Base-by-base conservation (phyloP, 2,888 invertebrate species). In the Chrysodeixis includens region DNA sequence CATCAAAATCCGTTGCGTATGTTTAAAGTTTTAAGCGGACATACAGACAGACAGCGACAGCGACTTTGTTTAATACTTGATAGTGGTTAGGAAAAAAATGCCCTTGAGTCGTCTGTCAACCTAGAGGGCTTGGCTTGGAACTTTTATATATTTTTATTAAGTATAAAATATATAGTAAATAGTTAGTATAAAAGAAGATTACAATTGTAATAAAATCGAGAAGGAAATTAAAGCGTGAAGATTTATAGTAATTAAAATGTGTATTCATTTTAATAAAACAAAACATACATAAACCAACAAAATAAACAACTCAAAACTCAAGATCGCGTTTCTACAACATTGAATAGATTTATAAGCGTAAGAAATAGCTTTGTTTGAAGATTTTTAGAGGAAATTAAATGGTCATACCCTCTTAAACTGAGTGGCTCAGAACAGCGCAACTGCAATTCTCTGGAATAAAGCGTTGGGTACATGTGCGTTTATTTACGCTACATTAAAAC, bases 351-450 rank as follows among this genome's bases (percentile, higher is more conserved):
- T 78, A 68, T 65, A 66, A 65, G 61, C 58, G 56, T 65, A 76
- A 70, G 62, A 69, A 69, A 73, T 69, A 67, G 63, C 78, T 79
- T 74, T 76, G 75, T 78, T 71, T 66, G 60, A 67, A 75, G 71
- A 76, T 70, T 79, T 81, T 82, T 80, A 77, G 71, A 79, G 71
- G 71, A 79, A 78, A 79, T 78, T 79, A 78, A 78, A 81, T 75
- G 82, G 82, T 81, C 79, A 81, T 83, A 72, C 76, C 71, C 72
- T 81, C 74, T 82, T 78, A 77, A 78, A 81, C 71, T 71, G 76
- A 83, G 78, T 81, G 79, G 73, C 79, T 81, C 75, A 79, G 77
- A 83, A 82, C 74, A 79, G 76, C 73, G 71, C 77, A 64, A 78
- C 70, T 82, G 83, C 82, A 81, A 76, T 83, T 79, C 73, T 69